Evolutionary conservation across 2,113 vertebrate genomes (phyloP).

Genomic region (Leucopsar rothschildi): DNA sequence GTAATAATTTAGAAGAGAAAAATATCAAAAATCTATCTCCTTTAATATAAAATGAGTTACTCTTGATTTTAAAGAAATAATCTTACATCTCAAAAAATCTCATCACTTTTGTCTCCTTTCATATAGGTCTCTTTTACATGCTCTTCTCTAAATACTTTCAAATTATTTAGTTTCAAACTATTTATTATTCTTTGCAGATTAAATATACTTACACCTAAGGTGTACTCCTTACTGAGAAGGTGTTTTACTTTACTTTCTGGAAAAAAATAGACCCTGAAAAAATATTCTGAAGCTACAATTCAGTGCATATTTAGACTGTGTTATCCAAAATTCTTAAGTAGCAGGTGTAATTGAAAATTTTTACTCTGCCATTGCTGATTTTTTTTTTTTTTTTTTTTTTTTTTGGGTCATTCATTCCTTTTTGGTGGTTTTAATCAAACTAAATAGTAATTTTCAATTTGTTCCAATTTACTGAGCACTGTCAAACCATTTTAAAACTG

Average conservation of each 20-base stretch:
- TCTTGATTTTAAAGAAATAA: background rate
- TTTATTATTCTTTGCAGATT: background rate
- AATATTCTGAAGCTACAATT: background rate
- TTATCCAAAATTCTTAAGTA: background rate
- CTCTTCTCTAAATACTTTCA: background rate
- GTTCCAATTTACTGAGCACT: background rate
- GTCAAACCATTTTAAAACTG: background rate
- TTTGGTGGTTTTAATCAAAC: background rate
- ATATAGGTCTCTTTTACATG: background rate
- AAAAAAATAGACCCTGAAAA: background rate
- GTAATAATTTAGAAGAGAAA: background rate
- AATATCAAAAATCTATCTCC: background rate
- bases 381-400: background rate
- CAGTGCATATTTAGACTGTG: background rate
- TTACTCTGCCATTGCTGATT: too few relatives aligned
- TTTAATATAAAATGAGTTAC: background rate
- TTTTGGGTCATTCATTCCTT: background rate
- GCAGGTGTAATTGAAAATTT: background rate
- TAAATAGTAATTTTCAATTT: background rate
- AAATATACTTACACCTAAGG: background rate
- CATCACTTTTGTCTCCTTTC: background rate
- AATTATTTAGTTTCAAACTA: background rate
- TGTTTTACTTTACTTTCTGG: background rate
- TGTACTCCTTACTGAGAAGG: background rate
- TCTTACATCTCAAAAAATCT: background rate